These are phyloP conservation scores for Rhagoletis zephyria DNA, from an alignment of 1,140 invertebrate species.

Conservation along the genomic window DNA sequence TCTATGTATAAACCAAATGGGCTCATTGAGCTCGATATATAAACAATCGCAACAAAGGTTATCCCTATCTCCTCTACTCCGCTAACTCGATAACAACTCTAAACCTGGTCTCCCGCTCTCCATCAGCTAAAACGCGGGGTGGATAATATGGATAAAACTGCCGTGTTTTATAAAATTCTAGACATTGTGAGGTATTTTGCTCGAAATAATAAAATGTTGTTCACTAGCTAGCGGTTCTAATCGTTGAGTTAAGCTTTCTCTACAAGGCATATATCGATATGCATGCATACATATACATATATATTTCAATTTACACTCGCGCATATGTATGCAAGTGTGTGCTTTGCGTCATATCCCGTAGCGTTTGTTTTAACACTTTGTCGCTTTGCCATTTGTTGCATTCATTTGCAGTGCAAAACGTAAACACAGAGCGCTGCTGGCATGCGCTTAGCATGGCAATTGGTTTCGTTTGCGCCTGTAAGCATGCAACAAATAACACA, in stretches of 20 bases:
- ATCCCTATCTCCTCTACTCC: too few species aligned
- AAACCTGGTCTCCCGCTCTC: too few species aligned
- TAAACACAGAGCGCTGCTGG: not conserved
- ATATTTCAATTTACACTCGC: not conserved
- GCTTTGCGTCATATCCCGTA: constrained; percentile 14
- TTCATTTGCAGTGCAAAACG: constrained; percentile 6
- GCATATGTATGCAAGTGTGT: not conserved
- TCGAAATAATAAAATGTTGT: too few species aligned
- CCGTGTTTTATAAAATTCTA: too few species aligned
- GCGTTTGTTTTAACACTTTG: constrained; percentile 52
- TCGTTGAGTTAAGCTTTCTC: not conserved
- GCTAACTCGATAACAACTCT: too few species aligned
- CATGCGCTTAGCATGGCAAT: constrained; percentile 12
- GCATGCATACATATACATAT: not conserved
- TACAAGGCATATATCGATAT: not conserved
- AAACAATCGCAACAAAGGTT: too few species aligned
- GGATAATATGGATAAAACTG: too few species aligned
- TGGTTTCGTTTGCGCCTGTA: constrained; percentile 27
- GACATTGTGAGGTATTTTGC: too few species aligned
- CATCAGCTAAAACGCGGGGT: too few species aligned
- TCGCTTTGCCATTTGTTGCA: constrained; percentile 39
- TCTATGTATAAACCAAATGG: too few species aligned
- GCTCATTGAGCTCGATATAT: too few species aligned
- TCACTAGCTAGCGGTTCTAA: too few species aligned
- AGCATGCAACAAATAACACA: constrained; percentile 35